phyloP scores from a whole-genome alignment of 2,888 invertebrate genomes.

The Chaetogeoica ovagalla region DNA sequence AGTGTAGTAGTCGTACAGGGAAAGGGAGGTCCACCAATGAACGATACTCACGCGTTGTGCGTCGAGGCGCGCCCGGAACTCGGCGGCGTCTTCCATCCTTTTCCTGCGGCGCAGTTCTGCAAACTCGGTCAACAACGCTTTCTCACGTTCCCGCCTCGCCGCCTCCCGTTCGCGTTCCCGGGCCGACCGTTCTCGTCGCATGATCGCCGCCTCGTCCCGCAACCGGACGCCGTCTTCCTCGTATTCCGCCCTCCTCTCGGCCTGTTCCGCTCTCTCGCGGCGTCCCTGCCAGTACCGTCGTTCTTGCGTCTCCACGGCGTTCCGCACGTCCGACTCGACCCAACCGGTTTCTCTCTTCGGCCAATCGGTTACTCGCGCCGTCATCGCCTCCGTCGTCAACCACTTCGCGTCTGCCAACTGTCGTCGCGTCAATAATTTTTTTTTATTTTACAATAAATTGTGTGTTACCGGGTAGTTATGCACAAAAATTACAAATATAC shows the following conservation, averaged over 20 bases:
- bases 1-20: too few species aligned
- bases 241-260: neutral
- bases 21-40: neutral
- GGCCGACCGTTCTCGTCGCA: neutral
- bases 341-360: constrained; percentile 13
- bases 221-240: neutral
- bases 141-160: constrained; percentile 2
- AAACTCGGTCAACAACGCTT: neutral
- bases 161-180: neutral
- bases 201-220: neutral
- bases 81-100: neutral
- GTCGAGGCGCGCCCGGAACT: constrained; percentile 1
- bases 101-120: neutral
- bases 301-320: neutral
- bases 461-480: neutral
- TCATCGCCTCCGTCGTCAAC: constrained; percentile 4
- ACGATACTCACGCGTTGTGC: constrained; percentile 37
- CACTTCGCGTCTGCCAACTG: neutral
- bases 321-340: constrained; percentile 7
- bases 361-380: neutral
- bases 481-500: too few species aligned
- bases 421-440: too few species aligned
- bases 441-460: neutral
- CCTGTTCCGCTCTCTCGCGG: neutral
- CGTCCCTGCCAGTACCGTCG: neutral